Conservation (phyloP, 1,140 invertebrate genomes). For the Caenorhabditis latens region DNA sequence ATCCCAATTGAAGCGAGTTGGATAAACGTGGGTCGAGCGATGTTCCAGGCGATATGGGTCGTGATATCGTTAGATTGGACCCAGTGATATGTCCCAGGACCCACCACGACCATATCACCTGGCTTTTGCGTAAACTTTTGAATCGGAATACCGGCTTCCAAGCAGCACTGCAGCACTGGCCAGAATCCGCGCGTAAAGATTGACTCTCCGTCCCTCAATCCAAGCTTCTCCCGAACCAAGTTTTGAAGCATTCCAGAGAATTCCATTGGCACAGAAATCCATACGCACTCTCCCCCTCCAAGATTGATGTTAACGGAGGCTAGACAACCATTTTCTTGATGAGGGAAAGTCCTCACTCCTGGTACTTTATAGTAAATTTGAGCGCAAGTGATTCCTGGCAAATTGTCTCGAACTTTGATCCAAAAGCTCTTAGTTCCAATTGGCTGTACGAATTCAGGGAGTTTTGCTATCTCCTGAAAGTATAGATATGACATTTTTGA, state of each 20-base stretch:
- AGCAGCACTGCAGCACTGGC: not conserved
- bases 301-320: conserved; percentile 99
- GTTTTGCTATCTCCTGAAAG: too few relatives aligned
- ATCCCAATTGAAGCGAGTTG: not conserved
- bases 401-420: too few relatives aligned
- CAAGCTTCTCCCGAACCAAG: too few relatives aligned
- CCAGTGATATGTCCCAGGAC: not conserved
- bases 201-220: too few relatives aligned
- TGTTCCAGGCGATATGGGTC: not conserved
- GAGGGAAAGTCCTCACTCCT: conserved; percentile 91
- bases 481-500: too few relatives aligned
- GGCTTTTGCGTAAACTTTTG: not conserved
- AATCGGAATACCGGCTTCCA: not conserved
- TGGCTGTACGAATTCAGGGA: too few relatives aligned
- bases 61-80: not conserved
- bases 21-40: not conserved
- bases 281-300: conserved; percentile 97
- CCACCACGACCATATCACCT: not conserved
- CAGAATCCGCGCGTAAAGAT: not conserved
- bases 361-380: conserved; percentile 79
- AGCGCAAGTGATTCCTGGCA: too few relatives aligned
- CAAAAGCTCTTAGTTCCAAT: too few relatives aligned
- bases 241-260: conserved; percentile 88
- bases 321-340: conserved; percentile 99
- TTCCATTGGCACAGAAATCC: conserved; percentile 94